Conservation (phyloP, 2,797 vertebrate genomes). For the Argentina silus region DNA sequence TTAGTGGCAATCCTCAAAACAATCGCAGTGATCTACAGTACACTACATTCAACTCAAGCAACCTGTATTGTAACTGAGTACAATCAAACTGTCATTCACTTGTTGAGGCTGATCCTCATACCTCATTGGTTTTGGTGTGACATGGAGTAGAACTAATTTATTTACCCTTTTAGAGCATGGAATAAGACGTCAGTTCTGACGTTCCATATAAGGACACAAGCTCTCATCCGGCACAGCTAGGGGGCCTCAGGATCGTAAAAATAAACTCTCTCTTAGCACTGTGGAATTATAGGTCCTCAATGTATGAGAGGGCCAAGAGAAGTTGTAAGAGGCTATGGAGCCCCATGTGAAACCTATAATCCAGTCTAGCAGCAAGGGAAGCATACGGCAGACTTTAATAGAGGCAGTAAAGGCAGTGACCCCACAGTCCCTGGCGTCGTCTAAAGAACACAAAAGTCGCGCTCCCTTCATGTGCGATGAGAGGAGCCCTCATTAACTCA, state of each 20-base stretch:
- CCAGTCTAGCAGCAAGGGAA: slow-evolving; percentile 41
- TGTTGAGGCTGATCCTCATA: neutral
- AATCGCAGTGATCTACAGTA: too few relatives aligned
- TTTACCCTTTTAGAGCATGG: neutral
- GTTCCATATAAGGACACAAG: neutral
- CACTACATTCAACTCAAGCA: too few relatives aligned
- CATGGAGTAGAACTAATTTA: neutral
- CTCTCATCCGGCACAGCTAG: slow-evolving; percentile 3
- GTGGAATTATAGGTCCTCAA: slow-evolving; percentile 25
- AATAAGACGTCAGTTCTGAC: neutral
- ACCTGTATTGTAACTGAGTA: too few relatives aligned
- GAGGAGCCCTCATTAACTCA: slow-evolving; percentile 59
- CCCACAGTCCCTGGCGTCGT: slow-evolving; percentile 49
- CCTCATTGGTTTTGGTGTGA: neutral
- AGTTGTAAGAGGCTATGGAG: slow-evolving; percentile 45
- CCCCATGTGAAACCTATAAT: slow-evolving; percentile 46
- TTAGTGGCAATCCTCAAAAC: too few relatives aligned
- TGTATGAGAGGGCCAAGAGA: slow-evolving; percentile 45
- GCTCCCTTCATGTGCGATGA: slow-evolving; percentile 54
- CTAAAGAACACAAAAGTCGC: slow-evolving; percentile 53
- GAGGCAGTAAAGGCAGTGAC: slow-evolving; percentile 46
- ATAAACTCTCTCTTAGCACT: neutral
- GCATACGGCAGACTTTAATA: slow-evolving; percentile 43
- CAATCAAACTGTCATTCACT: too few relatives aligned
- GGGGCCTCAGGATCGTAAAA: slow-evolving; percentile 18